These are phyloP conservation scores for Psettodes erumei DNA, from an alignment of 2,113 vertebrate species.

Conservation along the genomic window DNA sequence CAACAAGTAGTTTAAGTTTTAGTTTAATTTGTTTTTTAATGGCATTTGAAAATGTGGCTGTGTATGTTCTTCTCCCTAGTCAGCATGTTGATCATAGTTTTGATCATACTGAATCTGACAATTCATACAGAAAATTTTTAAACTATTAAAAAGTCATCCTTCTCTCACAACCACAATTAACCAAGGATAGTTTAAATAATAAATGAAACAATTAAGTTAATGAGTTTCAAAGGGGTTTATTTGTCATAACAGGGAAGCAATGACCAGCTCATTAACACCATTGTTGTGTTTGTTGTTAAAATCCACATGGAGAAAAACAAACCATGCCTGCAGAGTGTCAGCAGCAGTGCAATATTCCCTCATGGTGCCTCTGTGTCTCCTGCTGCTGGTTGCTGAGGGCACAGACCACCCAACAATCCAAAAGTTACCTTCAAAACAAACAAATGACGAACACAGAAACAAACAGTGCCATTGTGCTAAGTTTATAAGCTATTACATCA, in stretches of 20 bases:
- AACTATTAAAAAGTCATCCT: background rate
- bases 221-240: conserved; percentile 31
- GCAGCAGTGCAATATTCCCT: background rate
- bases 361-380: background rate
- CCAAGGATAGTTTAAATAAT: conserved; percentile 40
- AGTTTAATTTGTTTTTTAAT: no score
- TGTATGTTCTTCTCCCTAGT: no score
- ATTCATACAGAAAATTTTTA: background rate
- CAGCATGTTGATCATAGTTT: background rate
- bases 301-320: conserved; percentile 30
- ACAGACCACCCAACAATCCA: background rate
- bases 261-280: background rate
- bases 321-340: background rate
- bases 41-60: no score
- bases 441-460: no score
- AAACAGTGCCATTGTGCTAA: no score
- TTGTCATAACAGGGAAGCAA: background rate
- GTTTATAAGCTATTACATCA: no score
- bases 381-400: background rate
- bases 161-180: background rate
- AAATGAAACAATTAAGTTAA: conserved; percentile 46
- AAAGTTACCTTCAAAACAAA: background rate
- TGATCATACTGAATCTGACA: background rate
- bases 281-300: conserved; percentile 12
- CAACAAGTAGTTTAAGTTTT: no score